Base-by-base conservation (phyloP, 2,113 vertebrate species). In the Thinocorus orbignyianus region DNA sequence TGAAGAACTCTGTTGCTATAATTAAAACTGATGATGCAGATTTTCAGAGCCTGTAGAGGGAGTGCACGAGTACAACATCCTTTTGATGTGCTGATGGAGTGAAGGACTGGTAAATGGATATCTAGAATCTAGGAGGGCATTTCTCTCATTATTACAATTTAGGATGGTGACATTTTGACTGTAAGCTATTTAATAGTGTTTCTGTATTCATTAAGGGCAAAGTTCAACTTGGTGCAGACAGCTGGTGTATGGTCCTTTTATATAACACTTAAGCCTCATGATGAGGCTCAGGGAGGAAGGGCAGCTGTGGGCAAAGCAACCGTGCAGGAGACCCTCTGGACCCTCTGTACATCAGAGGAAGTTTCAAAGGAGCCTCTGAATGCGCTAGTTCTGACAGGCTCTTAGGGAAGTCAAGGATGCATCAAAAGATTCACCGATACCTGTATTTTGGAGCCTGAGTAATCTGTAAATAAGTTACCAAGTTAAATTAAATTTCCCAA, bases 221-320 rank as follows among this genome's bases (percentile, higher is more conserved):
- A 97, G 94, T 94, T 96, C 95, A 96, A 82, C 95, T 92, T 86
- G 77, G 66, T 90, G 90, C 93, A 96, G 93, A 92, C 85, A 96
- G 96, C 96, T 97, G 96, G 95, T 96, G 93, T 88, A 94, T 96
- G 95, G 95, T 94, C 96, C 93, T 94, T 97, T 97, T 87, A 96
- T 97, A 92, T 92, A 96, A 96, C 92, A 96, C 92, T 96, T 96
- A 93, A 96, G 83, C 91, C 86, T 97, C 46, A 70, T 94, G 93
- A 97, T 95, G 96, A 96, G 88, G 90, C 73, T 97, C 69, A 82
- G 90, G 93, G 88, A 97, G 73, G 77, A 96, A 96, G 88, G 88
- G 92, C 96, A 97, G 96, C 95, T 96, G 96, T 84, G 92, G 95
- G 91, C 88, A 94, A 57, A 91, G 65, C 86, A 84, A 84, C 51